These are phyloP conservation scores for Craseonycteris thonglongyai DNA, from an alignment of 2,113 vertebrate genomes.

Conservation along the genomic window DNA sequence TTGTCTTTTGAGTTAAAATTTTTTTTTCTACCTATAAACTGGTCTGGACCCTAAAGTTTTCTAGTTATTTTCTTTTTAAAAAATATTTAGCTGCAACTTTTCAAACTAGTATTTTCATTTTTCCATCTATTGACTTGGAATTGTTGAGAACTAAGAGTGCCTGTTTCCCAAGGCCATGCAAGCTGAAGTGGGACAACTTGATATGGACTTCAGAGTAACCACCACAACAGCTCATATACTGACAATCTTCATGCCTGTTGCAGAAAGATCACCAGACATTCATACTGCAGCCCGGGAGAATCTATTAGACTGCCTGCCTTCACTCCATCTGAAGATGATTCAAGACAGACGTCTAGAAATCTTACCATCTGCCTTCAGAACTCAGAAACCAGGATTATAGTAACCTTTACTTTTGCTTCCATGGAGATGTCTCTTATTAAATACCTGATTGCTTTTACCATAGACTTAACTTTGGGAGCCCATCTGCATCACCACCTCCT, in stretches of 20 bases:
- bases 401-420: background rate
- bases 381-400: background rate
- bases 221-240: background rate
- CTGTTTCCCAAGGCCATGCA: background rate
- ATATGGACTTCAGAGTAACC: background rate
- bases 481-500: background rate
- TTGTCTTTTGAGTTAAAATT: background rate
- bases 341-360: background rate
- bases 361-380: background rate
- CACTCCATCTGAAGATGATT: background rate
- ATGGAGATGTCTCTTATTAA: background rate
- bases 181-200: background rate
- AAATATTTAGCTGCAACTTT: background rate
- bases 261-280: background rate
- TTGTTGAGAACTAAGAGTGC: background rate
- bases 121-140: background rate
- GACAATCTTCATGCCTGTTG: background rate
- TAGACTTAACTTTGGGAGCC: background rate
- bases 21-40: background rate
- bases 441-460: background rate
- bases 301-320: background rate
- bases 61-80: background rate
- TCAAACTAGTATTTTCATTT: background rate
- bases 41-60: background rate
- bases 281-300: background rate